phyloP scores from a whole-genome alignment of 2,888 invertebrate species.

The Hedychridium roseum region DNA sequence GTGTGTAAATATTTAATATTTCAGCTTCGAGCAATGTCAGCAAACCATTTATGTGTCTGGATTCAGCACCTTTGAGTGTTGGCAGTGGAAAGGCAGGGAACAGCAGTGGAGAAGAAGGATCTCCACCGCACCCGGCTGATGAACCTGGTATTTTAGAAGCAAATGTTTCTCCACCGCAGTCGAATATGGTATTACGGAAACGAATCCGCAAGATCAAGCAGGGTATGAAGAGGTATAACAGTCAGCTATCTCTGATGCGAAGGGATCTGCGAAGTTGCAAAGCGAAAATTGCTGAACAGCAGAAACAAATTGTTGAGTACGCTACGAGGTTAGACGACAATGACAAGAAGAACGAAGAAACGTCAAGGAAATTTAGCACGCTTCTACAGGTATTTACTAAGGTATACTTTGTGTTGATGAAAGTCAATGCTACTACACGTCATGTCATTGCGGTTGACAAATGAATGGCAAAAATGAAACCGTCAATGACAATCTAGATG shows the following conservation, averaged over 20 bases:
- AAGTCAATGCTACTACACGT: no score
- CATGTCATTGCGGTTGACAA: no score
- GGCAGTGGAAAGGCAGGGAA: conserved; percentile 66
- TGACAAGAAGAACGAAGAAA: conserved; percentile 91
- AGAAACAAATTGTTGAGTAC: conserved; percentile 84
- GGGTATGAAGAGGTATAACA: conserved; percentile 88
- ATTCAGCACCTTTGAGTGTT: conserved; percentile 66
- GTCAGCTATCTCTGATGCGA: conserved; percentile 79
- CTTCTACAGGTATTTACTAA: conserved; percentile 74
- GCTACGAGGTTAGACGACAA: conserved; percentile 87
- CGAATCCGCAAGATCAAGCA: conserved; percentile 88
- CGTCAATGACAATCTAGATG: neutral
- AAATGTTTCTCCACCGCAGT: conserved; percentile 74
- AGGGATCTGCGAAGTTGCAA: conserved; percentile 83
- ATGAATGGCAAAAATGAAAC: conserved; percentile 12
- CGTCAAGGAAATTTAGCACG: conserved; percentile 87
- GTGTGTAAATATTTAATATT: conserved; percentile 9
- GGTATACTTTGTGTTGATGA: conserved; percentile 40
- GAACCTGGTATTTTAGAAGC: conserved; percentile 62
- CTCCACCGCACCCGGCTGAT: conserved; percentile 65
- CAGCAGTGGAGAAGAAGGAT: conserved; percentile 62
- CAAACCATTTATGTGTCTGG: conserved; percentile 59
- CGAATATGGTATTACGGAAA: conserved; percentile 86
- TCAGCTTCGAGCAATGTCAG: conserved; percentile 55
- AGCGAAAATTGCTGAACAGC: conserved; percentile 83